Evolutionary conservation across 37 sponge, comb jelly and placozoan genomes (phyloP), one percentile per base, ranked within the genome.

Genomic region (Halisarca cf. caerulea): DNA sequence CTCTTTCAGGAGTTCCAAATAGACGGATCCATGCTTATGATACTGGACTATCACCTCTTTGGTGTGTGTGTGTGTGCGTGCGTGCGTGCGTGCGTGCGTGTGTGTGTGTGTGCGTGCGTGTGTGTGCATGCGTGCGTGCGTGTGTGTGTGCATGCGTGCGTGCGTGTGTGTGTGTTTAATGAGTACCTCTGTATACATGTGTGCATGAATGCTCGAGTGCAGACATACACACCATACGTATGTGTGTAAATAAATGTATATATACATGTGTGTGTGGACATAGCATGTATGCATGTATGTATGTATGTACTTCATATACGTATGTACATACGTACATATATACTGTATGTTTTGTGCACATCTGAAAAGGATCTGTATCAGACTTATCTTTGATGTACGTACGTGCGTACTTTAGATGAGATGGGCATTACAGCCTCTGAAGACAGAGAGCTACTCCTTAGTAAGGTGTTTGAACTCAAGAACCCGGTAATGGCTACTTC

Each of bases 401-500:
- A 28, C 33, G 71, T 69, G 37, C 37, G 20, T 28, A n/a, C 27
- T 66, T 9, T 45, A 90, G 90, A 73, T 85, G 90, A 90, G 79
- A 82, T 90, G 18, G 90, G 86, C 9, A 62, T 90, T 38, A 81
- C 82, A 21, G 57, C 66, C 57, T 66, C 55, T 66, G 86, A 90
- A 38, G 86, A 85, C 45, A 42, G 90, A 28, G 90, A 90, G 37
- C 38, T 85, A 17, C 80, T 90, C 35, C 69, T 90, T 28, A 73
- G 81, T 42, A 85, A 86, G 58, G 82, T 90, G 39, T 90, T 85
- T 82, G 90, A 90, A 54, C 86, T 90, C 18, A 86, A 77, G 55
- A 90, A 86, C 40, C 90, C 86, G 0, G 80, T 40, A 20, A n/a
- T 42, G 33, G 86, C 47, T 42, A 64, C 44, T 9, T 55, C 60